These are phyloP conservation scores for Meriones psammophilus DNA, from an alignment of 2,797 vertebrate species.

Conservation along the genomic window DNA sequence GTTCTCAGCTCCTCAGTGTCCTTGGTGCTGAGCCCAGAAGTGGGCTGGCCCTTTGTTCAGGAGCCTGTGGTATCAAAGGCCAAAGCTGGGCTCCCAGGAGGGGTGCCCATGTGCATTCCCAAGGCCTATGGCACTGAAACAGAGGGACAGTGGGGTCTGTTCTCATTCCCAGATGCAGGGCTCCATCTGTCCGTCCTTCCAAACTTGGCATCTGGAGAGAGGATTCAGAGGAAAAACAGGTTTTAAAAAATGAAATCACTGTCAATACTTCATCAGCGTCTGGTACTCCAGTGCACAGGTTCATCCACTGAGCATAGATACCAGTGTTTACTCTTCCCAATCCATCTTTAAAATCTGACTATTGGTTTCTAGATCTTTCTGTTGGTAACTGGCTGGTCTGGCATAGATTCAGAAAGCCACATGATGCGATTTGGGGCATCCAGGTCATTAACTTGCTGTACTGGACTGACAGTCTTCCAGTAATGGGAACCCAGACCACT, in stretches of 20 bases:
- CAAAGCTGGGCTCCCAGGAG: not conserved
- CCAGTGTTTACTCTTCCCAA: not conserved
- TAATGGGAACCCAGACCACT: not conserved
- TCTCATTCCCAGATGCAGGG: not conserved
- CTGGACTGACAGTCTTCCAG: not conserved
- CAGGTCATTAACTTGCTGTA: not conserved
- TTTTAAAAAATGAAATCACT: not conserved
- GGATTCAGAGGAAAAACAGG: not conserved
- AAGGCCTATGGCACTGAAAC: not conserved
- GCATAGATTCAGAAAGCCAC: not conserved
- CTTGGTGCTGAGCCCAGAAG: not conserved
- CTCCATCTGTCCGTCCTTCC: not conserved
- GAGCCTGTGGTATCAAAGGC: no score
- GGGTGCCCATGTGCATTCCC: fast-evolving
- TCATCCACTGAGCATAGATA: not conserved
- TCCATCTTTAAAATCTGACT: not conserved
- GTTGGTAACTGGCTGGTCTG: no score
- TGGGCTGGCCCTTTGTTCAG: not conserved
- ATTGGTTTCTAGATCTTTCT: not conserved
- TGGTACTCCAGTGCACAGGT: not conserved
- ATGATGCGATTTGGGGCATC: not conserved
- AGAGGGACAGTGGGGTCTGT: not conserved
- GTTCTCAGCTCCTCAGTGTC: not conserved
- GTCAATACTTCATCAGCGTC: not conserved
- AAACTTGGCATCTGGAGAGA: not conserved